Evolutionary conservation across 2,888 invertebrate genomes (phyloP).

Genomic region (Tenthredo livida): DNA sequence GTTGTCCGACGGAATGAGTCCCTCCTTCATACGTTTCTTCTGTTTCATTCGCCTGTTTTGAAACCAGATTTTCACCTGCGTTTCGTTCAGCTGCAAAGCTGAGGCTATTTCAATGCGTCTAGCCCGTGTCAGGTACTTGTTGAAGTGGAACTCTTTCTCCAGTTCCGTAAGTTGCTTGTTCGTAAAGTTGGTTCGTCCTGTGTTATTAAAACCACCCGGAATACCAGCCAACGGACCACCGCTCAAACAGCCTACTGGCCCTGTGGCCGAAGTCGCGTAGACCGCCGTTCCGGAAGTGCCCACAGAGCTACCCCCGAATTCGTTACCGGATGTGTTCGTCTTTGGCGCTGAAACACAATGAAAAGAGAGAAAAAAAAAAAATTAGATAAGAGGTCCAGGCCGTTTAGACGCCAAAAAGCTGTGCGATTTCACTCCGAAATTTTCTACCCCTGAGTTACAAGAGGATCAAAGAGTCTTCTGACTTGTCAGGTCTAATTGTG

Average conservation of each 20-base stretch:
- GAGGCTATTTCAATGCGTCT: slow-evolving; percentile 98
- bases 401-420: not conserved
- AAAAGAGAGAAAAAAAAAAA: not conserved
- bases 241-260: slow-evolving; percentile 66
- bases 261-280: slow-evolving; percentile 60
- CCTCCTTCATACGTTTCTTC: slow-evolving; percentile 97
- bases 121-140: slow-evolving; percentile 98
- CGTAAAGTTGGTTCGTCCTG: slow-evolving; percentile 98
- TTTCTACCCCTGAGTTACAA: not conserved
- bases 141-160: slow-evolving; percentile 99
- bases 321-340: slow-evolving; percentile 66
- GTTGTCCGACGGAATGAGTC: slow-evolving; percentile 85
- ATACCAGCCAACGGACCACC: slow-evolving; percentile 66
- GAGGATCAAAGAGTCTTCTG: not conserved
- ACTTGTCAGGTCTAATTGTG: not conserved
- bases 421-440: not conserved
- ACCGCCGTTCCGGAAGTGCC: slow-evolving; percentile 58
- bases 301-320: slow-evolving; percentile 68
- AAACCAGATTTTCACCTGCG: slow-evolving; percentile 99
- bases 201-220: slow-evolving; percentile 83
- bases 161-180: slow-evolving; percentile 99
- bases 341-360: slow-evolving; percentile 71
- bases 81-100: slow-evolving; percentile 96
- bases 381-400: not conserved
- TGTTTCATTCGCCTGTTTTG: slow-evolving; percentile 99